These are phyloP conservation scores for Drosophila truncata DNA, from an alignment of 1,140 invertebrate genomes.

Conservation along the genomic window DNA sequence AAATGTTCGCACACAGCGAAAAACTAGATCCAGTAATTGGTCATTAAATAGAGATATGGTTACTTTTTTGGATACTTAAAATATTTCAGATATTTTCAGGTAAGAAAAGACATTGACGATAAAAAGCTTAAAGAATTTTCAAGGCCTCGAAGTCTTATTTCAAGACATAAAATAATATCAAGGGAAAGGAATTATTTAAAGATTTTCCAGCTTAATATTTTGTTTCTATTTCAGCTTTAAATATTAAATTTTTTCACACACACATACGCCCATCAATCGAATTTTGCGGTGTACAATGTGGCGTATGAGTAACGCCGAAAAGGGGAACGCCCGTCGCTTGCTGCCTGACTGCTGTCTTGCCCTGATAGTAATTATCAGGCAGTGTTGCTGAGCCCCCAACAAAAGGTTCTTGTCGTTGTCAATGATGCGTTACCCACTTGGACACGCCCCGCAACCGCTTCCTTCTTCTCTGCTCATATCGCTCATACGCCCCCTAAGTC, in stretches of 20 bases:
- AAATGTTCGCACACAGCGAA: constrained; percentile 26
- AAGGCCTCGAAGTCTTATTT: no score
- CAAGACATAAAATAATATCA: no score
- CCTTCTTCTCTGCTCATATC: constrained; percentile 26
- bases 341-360: constrained; percentile 4
- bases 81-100: not conserved
- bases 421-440: constrained; percentile 69
- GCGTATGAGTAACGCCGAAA: constrained; percentile 61
- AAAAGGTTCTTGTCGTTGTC: constrained; percentile 42
- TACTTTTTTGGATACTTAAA: not conserved
- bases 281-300: constrained; percentile 22
- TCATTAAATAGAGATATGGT: not conserved
- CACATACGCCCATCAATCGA: not conserved
- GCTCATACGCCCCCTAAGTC: constrained; percentile 39
- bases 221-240: not conserved
- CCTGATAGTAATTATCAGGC: constrained; percentile 66
- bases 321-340: constrained; percentile 7
- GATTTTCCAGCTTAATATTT: no score
- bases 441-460: constrained; percentile 50
- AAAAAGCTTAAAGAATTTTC: no score
- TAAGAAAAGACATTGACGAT: no score
- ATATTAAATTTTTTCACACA: not conserved
- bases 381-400: constrained; percentile 19
- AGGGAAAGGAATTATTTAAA: no score
- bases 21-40: not conserved